Evolutionary conservation across 2,797 vertebrate species (phyloP).

Genomic region (Protosalanx chinensis): DNA sequence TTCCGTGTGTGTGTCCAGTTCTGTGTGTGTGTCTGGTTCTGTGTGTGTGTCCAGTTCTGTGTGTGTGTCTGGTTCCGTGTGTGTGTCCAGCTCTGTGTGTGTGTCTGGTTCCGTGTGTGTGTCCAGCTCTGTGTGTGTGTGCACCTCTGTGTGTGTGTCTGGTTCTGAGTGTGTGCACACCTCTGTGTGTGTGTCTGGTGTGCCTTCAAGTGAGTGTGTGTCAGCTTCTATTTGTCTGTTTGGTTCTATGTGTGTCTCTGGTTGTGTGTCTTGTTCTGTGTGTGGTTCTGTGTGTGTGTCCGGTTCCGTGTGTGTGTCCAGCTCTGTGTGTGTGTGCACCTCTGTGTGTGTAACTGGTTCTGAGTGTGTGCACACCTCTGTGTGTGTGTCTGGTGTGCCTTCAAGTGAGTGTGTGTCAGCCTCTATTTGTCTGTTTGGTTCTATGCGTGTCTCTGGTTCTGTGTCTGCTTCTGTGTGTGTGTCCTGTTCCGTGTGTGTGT

Average conservation of each 20-base stretch:
- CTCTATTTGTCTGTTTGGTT: not conserved
- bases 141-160: not conserved
- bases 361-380: too few relatives aligned
- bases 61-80: not conserved
- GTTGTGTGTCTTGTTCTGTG: too few relatives aligned
- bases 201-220: too few relatives aligned
- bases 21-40: too few relatives aligned
- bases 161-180: not conserved
- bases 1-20: too few relatives aligned
- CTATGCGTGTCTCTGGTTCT: not conserved
- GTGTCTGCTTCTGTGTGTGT: not conserved
- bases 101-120: not conserved
- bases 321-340: not conserved
- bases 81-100: not conserved
- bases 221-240: too few relatives aligned
- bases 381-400: too few relatives aligned
- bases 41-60: too few relatives aligned
- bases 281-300: too few relatives aligned
- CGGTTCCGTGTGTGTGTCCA: not conserved
- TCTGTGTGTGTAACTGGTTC: not conserved
- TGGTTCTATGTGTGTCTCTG: too few relatives aligned
- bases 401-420: not conserved
- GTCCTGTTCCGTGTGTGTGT: not conserved
- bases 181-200: not conserved
- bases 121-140: not conserved